phyloP scores from a whole-genome alignment of 92 coral and sea anemone species.

The Phenganax marumi region DNA sequence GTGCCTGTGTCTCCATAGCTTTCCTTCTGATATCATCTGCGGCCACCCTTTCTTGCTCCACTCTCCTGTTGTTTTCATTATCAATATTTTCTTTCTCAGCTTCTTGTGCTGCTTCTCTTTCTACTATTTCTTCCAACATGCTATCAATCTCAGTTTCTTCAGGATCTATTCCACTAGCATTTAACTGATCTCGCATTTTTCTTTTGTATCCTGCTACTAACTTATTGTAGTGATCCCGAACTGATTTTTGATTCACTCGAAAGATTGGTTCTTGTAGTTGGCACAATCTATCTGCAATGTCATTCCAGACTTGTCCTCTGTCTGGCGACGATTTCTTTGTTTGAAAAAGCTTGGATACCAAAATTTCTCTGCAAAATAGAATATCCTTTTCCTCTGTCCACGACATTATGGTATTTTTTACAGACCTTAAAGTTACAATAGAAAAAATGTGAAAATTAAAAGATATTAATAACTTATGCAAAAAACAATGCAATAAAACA shows the following conservation, averaged over 20 bases:
- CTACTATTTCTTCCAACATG: conserved; percentile 32
- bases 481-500: not conserved
- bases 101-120: conserved; percentile 8
- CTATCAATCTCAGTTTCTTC: conserved; percentile 11
- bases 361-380: conserved; percentile 36
- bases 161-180: conserved; percentile 32
- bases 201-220: not conserved
- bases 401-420: conserved; percentile 14
- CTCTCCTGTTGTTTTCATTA: conserved; percentile 18
- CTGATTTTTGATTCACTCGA: conserved; percentile 18
- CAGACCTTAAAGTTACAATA: conserved; percentile 8
- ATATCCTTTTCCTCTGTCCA: conserved; percentile 26
- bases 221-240: conserved; percentile 31
- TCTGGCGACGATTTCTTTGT: conserved; percentile 35
- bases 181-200: conserved; percentile 16
- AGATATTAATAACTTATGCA: not conserved
- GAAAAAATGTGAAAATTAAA: conserved; percentile 16
- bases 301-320: conserved; percentile 40
- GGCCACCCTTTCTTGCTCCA: conserved; percentile 14
- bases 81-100: conserved; percentile 52
- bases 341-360: conserved; percentile 9
- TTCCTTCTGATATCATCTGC: conserved; percentile 29
- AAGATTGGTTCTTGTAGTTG: conserved; percentile 14
- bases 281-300: conserved; percentile 13
- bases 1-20: conserved; percentile 25